phyloP scores from a whole-genome alignment of 2,797 vertebrate genomes.

The Leptoclinus maculatus region DNA sequence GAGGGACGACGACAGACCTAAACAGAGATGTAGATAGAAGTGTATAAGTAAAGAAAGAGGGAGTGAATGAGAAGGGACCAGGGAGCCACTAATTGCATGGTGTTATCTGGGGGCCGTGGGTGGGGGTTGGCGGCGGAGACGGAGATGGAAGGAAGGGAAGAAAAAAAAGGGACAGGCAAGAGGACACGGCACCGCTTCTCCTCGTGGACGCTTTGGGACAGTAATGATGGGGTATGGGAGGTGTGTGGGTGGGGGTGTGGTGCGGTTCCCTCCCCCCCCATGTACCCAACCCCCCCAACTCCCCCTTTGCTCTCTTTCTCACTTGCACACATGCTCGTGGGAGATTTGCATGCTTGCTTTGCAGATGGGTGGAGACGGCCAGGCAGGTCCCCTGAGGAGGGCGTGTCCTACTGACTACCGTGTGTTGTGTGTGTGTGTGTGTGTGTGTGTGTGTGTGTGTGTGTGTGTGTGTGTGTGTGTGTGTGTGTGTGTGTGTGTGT shows the following conservation, averaged over 20 bases:
- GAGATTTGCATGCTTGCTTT: constrained; percentile 66
- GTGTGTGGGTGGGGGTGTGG: constrained; percentile 80
- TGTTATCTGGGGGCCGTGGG: constrained; percentile 67
- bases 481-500: constrained; percentile 49
- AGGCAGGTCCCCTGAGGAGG: constrained; percentile 75
- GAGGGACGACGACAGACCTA: constrained; percentile 11
- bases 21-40: constrained; percentile 52
- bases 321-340: constrained; percentile 43
- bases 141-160: constrained; percentile 37
- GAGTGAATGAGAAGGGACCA: constrained; percentile 45
- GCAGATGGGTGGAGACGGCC: constrained; percentile 74
- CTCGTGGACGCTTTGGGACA: constrained; percentile 72
- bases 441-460: constrained; percentile 30
- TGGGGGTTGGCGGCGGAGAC: constrained; percentile 51
- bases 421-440: too few relatives aligned
- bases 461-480: constrained; percentile 14
- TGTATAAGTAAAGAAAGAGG: constrained; percentile 54
- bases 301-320: constrained; percentile 41
- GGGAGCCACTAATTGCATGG: constrained; percentile 81
- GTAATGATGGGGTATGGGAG: constrained; percentile 81
- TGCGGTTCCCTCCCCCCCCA: constrained; percentile 22
- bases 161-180: constrained; percentile 37
- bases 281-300: constrained; percentile 46
- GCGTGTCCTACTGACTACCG: constrained; percentile 62
- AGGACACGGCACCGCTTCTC: constrained; percentile 50